Evolutionary conservation across 1,140 invertebrate genomes (phyloP), one percentile per base, ranked within the genome.

Genomic region (Neodiprion lecontei): DNA sequence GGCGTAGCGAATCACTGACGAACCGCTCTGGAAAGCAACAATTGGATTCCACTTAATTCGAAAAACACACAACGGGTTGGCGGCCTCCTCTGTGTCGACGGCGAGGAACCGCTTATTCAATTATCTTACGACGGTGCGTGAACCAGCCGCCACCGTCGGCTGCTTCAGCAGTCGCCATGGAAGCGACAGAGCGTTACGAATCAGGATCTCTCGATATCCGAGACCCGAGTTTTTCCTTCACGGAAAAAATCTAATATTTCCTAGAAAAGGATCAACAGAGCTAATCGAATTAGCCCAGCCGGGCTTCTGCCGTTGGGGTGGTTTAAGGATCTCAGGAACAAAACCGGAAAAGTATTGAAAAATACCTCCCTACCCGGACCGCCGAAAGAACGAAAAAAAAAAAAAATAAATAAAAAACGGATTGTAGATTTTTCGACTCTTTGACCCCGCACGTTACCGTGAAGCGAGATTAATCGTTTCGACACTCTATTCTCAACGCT

Each of bases 1-100:
- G 53, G 53, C 53, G 53, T 61, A 61, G n/a, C 53, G 53, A 61
- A 61, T 61, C 11, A 61, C 53, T 61, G 53, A 61, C 53, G 53
- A 61, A 61, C 53, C 53, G 53, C 53, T 61, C 53, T 61, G 53
- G 53, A 61, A 61, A 61, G 11, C 53, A 61, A 61, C 53, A 61
- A 61, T 61, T 17, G 53, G 53, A 61, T 61, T 61, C 53, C 53
- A 61, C 53, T 61, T 61, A 61, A 61, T 61, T 61, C 53, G 53
- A 61, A 61, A 61, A 61, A 61, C 53, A 61, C n/a, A 61, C 53
- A 61, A 61, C 53, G 53, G 53, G 53, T 61, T 61, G 53, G 11
- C 53, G 53, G 53, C 53, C 53, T 61, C 53, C 53, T 61, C 53
- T 61, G 11, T 61, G 53, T 61, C 53, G 53, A 61, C 53, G 53